Evolutionary conservation across 2,113 vertebrate species (phyloP).

Genomic region (Bettongia penicillata): DNA sequence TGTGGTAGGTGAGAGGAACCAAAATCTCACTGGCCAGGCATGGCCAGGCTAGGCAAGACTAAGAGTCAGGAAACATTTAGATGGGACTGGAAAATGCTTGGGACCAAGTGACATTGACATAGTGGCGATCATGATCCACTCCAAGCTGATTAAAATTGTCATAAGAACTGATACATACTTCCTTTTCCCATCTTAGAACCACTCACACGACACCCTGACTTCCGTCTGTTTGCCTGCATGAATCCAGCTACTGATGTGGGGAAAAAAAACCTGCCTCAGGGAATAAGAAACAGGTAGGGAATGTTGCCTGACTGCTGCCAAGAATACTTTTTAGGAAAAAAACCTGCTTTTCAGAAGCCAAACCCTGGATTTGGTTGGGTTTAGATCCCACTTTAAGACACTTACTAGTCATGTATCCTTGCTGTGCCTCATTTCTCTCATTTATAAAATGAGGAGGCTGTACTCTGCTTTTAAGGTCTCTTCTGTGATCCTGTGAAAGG

Average conservation of each 20-base stretch:
- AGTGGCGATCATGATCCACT: not conserved
- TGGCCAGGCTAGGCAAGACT: not conserved
- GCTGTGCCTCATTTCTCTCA: not conserved
- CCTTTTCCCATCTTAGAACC: slow-evolving; percentile 86
- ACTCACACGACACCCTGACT: slow-evolving; percentile 93
- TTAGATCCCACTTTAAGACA: not conserved
- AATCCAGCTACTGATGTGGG: slow-evolving; percentile 99
- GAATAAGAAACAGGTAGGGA: slow-evolving; percentile 95
- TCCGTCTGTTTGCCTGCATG: slow-evolving; percentile 98
- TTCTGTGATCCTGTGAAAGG: not conserved
- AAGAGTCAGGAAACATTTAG: not conserved
- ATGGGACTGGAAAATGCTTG: not conserved
- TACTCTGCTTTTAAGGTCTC: not conserved
- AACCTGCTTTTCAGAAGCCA: not conserved
- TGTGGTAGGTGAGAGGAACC: not conserved
- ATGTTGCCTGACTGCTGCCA: not conserved
- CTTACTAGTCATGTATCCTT: not conserved
- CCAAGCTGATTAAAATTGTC: slow-evolving; percentile 14
- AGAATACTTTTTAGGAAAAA: slow-evolving; percentile 11
- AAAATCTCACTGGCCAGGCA: not conserved
- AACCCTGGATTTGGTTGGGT: not conserved
- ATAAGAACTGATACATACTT: slow-evolving; percentile 18
- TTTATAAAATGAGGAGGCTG: not conserved
- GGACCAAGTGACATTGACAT: not conserved
- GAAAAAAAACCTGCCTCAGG: slow-evolving; percentile 96